These are phyloP conservation scores for Gymnorhina tibicen DNA, from an alignment of 2,113 vertebrate genomes.

Conservation along the genomic window DNA sequence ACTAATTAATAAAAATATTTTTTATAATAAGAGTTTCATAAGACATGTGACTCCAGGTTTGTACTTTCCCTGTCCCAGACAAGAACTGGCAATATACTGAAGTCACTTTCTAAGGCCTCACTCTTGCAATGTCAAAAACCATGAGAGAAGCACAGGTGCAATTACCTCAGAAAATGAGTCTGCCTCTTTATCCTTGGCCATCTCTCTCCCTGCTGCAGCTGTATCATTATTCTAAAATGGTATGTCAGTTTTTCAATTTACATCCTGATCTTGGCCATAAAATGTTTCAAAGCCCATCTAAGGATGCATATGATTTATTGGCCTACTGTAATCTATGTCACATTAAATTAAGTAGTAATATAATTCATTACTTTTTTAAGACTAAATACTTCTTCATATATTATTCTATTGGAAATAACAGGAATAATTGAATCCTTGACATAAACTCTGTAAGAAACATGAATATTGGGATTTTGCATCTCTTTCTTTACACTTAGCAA, in stretches of 20 bases:
- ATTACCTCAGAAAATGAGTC: neutral
- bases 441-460: neutral
- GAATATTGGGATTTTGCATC: neutral
- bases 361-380: conserved; percentile 40
- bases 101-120: neutral
- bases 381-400: conserved; percentile 27
- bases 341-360: conserved; percentile 43
- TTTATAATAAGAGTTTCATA: neutral
- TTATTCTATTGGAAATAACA: conserved; percentile 11
- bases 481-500: neutral
- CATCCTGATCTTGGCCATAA: conserved; percentile 22
- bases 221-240: conserved; percentile 23
- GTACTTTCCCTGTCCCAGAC: neutral
- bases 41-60: neutral
- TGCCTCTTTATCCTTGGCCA: neutral
- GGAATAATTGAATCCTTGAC: neutral
- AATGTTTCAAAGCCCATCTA: conserved; percentile 32
- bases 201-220: neutral
- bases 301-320: conserved; percentile 35
- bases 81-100: neutral
- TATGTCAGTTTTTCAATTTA: conserved; percentile 52
- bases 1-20: neutral
- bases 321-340: neutral
- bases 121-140: neutral
- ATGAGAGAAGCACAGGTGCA: neutral